Evolutionary conservation across 2,113 vertebrate genomes (phyloP), one percentile per base, ranked within the genome.

Genomic region (Callionymus lyra): DNA sequence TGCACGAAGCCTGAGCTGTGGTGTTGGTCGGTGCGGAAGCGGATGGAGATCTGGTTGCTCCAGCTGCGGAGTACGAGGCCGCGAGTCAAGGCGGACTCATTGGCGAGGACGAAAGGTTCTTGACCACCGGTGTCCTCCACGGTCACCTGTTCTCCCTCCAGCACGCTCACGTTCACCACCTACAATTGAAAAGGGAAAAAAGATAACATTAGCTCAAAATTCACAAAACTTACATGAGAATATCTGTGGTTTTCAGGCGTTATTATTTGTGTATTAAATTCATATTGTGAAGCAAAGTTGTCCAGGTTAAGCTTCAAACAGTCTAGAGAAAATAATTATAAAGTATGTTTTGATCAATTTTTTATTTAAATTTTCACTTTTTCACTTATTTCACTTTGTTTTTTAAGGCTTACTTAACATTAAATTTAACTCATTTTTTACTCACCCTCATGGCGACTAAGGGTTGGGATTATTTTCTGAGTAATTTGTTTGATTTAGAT

Each of bases 1-100:
- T 74, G 80, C 55, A 96, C 86, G 43, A 82, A 88, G 5, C 89
- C 88, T 0, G 87, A 76, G 13, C 70, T 84, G 2, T 77, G 65
- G 9, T 53, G 77, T 6, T 88, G 87, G 38, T 84, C 76, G 47
- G 91, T 90, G 45, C 82, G 90, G 59, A 93, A 93, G 45, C 70
- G 87, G 32, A 98, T 76, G 42, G 89, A 84, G 34, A 94, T 90
- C 81, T 92, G 86, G 75, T 97, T 96, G 72, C 89, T 93, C 2
- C 90, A 89, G 76, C 95, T 94, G 34, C 90, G 92, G 38, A 99
- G 82, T 34, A 97, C 83, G 41, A 96, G 89, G 12, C 92, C 94
- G n/a, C 82, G 84, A 54, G 87, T 80, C 66, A 99, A 78, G 63
- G 91, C 86, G 1, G 93, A 90, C 65, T 93, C 88, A 10, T 99